phyloP scores from a whole-genome alignment of 2,888 invertebrate species.

The Cheilosia pagana region DNA sequence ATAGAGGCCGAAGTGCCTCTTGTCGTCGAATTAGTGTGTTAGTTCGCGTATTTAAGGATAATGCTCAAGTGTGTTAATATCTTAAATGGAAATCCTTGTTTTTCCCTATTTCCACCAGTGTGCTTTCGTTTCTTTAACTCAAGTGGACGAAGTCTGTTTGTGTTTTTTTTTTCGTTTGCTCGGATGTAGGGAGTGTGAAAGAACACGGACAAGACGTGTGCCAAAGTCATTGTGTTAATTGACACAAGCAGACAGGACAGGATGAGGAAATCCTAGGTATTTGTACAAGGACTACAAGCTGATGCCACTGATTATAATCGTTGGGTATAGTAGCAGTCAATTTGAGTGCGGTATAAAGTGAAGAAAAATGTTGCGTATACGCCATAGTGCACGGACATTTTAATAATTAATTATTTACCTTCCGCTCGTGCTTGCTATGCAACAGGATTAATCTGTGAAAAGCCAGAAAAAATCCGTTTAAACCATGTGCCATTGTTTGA shows the following conservation, averaged over 20 bases:
- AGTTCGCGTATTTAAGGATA: constrained; percentile 68
- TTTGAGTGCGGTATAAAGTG: neutral
- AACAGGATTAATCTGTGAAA: neutral
- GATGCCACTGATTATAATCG: constrained; percentile 34
- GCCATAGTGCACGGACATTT: neutral
- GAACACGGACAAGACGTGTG: constrained; percentile 34
- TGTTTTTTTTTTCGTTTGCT: neutral
- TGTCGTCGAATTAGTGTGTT: constrained; percentile 65
- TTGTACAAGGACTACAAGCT: neutral
- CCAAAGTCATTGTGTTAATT: constrained; percentile 54
- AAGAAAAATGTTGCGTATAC: constrained; percentile 4
- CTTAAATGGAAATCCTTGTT: constrained; percentile 62
- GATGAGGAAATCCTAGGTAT: neutral
- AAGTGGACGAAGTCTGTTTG: neutral
- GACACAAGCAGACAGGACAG: constrained; percentile 16
- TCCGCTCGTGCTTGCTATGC: neutral
- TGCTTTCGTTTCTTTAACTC: neutral
- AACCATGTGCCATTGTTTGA: constrained; percentile 5
- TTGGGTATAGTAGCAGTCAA: neutral
- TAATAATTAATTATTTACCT: neutral
- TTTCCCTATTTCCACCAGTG: constrained; percentile 18
- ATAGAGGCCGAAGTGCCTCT: constrained; percentile 54
- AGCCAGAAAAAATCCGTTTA: neutral
- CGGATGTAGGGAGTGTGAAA: neutral
- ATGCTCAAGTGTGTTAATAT: constrained; percentile 65